phyloP scores from a whole-genome alignment of 2,113 vertebrate species.

The Felis chaus region DNA sequence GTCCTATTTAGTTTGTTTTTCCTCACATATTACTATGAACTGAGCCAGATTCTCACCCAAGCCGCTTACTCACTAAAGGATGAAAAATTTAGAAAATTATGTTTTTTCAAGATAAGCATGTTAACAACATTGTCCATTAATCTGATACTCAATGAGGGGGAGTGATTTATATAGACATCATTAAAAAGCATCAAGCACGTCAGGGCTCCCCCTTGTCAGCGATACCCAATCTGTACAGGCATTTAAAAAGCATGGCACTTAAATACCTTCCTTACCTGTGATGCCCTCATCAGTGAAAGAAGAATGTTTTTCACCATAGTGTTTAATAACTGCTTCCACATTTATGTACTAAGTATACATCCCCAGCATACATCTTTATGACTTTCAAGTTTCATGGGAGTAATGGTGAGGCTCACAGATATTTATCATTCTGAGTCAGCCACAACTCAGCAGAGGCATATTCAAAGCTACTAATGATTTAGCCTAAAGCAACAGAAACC shows the following conservation, averaged over 20 bases:
- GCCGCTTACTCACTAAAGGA: background rate
- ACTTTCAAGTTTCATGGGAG: background rate
- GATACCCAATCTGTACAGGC: background rate
- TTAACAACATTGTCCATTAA: background rate
- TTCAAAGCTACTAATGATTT: slow-evolving; percentile 17
- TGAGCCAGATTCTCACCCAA: slow-evolving; percentile 9
- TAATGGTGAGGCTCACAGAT: background rate
- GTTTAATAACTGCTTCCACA: background rate
- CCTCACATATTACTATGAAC: background rate
- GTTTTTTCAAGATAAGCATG: slow-evolving; percentile 50
- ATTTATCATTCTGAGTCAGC: background rate
- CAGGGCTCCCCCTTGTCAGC: accelerated
- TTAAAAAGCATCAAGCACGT: background rate
- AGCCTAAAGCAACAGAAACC: slow-evolving; percentile 26
- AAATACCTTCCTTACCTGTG: background rate
- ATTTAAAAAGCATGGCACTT: background rate
- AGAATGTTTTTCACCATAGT: background rate
- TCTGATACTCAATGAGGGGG: background rate
- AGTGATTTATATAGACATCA: background rate
- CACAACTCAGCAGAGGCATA: background rate
- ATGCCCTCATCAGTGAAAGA: background rate
- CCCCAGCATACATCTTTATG: background rate
- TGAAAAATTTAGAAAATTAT: background rate
- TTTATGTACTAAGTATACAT: background rate
- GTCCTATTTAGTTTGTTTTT: background rate